A percentile compares a stretch with the other conserved stretches of the same genome.
These are phyloP conservation scores for Allygus modestus DNA, from an alignment of 2,888 invertebrate genomes.

Conservation along the genomic window DNA sequence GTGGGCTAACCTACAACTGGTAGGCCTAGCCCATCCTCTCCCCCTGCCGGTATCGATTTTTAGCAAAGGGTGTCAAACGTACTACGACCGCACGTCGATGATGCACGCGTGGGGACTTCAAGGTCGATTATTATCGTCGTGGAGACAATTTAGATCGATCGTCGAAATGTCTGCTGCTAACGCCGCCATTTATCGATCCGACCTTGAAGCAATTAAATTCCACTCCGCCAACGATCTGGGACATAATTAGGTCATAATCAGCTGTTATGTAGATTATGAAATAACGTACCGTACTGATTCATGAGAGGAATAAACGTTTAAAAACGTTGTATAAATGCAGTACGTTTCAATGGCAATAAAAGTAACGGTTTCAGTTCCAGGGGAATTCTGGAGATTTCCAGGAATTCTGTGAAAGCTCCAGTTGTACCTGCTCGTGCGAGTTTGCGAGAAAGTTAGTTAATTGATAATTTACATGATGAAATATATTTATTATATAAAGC, in stretches of 20 bases:
- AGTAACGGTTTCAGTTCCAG: too few relatives aligned
- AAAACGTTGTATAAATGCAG: too few relatives aligned
- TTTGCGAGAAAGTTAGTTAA: too few relatives aligned
- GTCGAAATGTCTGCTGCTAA: conserved; percentile 13
- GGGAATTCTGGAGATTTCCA: not conserved
- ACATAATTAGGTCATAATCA: conserved; percentile 48
- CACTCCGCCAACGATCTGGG: conserved; percentile 20
- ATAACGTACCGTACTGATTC: too few relatives aligned
- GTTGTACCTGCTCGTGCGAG: too few relatives aligned
- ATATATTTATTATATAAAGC: too few relatives aligned
- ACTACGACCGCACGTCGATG: not conserved
- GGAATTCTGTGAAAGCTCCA: too few relatives aligned
- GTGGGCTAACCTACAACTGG: conserved; percentile 23
- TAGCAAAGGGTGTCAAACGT: conserved; percentile 32
- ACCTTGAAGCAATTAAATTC: conserved; percentile 48
- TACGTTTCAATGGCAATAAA: too few relatives aligned
- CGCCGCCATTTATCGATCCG: conserved; percentile 12
- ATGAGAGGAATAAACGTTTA: too few relatives aligned
- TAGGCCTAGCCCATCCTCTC: conserved; percentile 50
- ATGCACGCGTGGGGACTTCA: conserved; percentile 19
- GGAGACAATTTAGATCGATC: conserved; percentile 19
- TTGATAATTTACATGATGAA: too few relatives aligned
- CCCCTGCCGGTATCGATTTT: conserved; percentile 56
- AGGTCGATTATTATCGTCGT: conserved; percentile 18
- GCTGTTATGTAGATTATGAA: too few relatives aligned